Evolutionary conservation across 2,888 invertebrate genomes (phyloP).

Genomic region (Ochropleura plecta): DNA sequence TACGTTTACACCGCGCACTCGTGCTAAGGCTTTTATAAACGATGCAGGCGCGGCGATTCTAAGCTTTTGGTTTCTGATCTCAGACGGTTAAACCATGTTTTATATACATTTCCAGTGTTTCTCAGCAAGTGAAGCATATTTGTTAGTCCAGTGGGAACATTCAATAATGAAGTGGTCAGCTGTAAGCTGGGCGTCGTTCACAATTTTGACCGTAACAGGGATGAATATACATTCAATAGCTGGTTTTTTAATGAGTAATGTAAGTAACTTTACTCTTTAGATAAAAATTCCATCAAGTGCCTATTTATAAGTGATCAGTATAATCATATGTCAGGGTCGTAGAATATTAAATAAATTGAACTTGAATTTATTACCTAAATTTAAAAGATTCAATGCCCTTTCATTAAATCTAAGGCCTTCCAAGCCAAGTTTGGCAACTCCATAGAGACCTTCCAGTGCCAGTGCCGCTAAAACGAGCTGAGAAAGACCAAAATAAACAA

Average conservation of each 20-base stretch:
- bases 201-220: conserved; percentile 66
- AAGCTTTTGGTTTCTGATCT: background rate
- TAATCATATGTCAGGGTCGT: background rate
- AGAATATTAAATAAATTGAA: too few species aligned
- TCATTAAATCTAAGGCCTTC: too few species aligned
- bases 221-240: conserved; percentile 74
- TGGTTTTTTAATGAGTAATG: conserved; percentile 75
- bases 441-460: too few species aligned
- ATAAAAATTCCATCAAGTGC: background rate
- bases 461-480: too few species aligned
- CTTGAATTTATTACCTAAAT: too few species aligned
- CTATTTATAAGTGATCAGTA: background rate
- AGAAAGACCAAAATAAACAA: too few species aligned
- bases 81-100: background rate
- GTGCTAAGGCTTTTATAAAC: too few species aligned
- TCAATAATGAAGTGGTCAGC: conserved; percentile 55
- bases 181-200: conserved; percentile 70
- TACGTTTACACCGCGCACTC: too few species aligned
- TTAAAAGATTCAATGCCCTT: too few species aligned
- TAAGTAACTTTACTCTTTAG: conserved; percentile 66
- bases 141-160: conserved; percentile 25
- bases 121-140: conserved; percentile 54
- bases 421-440: too few species aligned
- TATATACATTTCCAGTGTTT: conserved; percentile 68
- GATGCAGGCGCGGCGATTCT: background rate